phyloP scores from a whole-genome alignment of 2,888 invertebrate genomes.

The Papilio protenor region DNA sequence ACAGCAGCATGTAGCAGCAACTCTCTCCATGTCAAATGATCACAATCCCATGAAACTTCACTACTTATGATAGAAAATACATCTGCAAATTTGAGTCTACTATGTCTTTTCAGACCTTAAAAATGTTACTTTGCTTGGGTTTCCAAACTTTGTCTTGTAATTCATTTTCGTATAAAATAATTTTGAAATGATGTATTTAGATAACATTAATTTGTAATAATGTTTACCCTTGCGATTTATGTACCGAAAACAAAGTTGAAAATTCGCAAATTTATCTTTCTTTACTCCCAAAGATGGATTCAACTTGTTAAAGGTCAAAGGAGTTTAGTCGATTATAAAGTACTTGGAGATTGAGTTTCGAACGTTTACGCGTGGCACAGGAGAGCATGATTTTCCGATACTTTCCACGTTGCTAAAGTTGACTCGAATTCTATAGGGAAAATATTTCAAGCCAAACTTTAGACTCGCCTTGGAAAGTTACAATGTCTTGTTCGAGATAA shows the following conservation, averaged over 20 bases:
- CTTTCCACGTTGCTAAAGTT: slow-evolving; percentile 30
- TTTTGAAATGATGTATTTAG: not conserved
- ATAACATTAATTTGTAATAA: slow-evolving; percentile 44
- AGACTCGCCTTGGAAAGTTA: slow-evolving; percentile 23
- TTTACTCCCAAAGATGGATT: slow-evolving; percentile 62
- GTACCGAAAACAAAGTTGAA: slow-evolving; percentile 67
- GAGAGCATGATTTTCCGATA: slow-evolving; percentile 55
- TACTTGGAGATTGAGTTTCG: slow-evolving; percentile 63
- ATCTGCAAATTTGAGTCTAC: not conserved
- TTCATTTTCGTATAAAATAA: not conserved
- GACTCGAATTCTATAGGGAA: slow-evolving; percentile 27
- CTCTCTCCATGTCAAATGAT: not conserved
- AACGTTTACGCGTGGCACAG: slow-evolving; percentile 54
- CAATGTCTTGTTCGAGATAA: slow-evolving; percentile 24
- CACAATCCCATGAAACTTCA: not conserved
- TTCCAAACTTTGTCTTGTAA: not conserved
- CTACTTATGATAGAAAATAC: not conserved
- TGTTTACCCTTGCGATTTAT: slow-evolving; percentile 74
- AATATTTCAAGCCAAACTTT: slow-evolving; percentile 19
- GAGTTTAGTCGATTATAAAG: slow-evolving; percentile 61
- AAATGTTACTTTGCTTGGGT: not conserved
- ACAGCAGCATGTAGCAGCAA: not conserved
- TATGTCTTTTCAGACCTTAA: not conserved
- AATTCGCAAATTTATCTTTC: slow-evolving; percentile 74
- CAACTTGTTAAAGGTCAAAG: slow-evolving; percentile 67